Percentiles rank a stretch among this genome's conserved stretches.
These are phyloP conservation scores for Ichneumon xanthorius DNA, from an alignment of 2,888 invertebrate genomes.

Conservation along the genomic window DNA sequence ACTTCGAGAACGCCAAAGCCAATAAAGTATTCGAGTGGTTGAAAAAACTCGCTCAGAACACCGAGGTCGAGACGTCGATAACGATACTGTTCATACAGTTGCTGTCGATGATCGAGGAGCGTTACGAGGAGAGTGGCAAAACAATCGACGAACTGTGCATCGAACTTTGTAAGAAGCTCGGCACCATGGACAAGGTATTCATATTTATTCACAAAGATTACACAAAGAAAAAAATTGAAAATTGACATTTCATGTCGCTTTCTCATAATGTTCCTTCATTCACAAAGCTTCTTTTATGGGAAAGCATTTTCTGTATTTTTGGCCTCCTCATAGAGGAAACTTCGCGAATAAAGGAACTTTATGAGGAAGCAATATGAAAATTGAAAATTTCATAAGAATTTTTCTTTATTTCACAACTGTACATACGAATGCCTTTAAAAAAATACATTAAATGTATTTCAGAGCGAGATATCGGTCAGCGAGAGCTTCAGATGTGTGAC, in stretches of 20 bases:
- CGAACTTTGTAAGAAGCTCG: constrained; percentile 84
- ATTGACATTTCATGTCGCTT: not conserved
- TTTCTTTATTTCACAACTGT: constrained; percentile 23
- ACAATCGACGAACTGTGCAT: constrained; percentile 84
- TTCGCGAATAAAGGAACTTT: too few species aligned
- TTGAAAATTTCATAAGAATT: not conserved
- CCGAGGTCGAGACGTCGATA: constrained; percentile 71
- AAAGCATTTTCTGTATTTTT: too few species aligned
- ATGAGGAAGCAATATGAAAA: too few species aligned
- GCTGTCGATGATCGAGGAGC: constrained; percentile 78
- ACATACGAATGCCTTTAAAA: not conserved
- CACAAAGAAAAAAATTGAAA: not conserved
- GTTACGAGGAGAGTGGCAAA: constrained; percentile 74
- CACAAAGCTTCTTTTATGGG: too few species aligned
- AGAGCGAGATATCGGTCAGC: constrained; percentile 67
- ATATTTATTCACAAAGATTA: not conserved
- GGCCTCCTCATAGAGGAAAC: too few species aligned
- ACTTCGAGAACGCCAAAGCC: constrained; percentile 71
- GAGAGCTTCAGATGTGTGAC: constrained; percentile 82
- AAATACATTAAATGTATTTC: not conserved
- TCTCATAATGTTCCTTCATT: too few species aligned
- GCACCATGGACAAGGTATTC: constrained; percentile 84
- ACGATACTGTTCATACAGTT: constrained; percentile 75
- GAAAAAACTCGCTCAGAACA: constrained; percentile 70
- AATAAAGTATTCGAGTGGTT: constrained; percentile 74